Percentiles rank a stretch among this genome's conserved stretches.
These are phyloP conservation scores for Melanerpes aurifrons DNA, from an alignment of 2,113 vertebrate species.

Conservation along the genomic window DNA sequence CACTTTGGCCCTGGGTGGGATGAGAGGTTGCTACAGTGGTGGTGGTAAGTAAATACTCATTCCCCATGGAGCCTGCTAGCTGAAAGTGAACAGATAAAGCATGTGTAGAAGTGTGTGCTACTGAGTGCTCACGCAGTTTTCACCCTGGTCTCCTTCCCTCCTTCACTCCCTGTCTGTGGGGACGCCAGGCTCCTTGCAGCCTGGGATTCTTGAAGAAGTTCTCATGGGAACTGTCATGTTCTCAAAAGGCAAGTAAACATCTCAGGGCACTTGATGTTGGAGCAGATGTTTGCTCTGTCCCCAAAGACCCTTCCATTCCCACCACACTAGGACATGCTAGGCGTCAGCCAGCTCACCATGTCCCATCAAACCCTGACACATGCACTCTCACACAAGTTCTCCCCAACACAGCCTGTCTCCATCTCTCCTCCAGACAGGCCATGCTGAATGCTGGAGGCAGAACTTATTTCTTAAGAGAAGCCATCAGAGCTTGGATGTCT, in stretches of 20 bases:
- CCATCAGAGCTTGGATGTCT: background rate
- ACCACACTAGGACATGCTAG: background rate
- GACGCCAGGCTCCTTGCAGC: background rate
- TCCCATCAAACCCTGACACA: fast-evolving
- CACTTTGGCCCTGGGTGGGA: background rate
- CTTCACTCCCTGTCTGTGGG: background rate
- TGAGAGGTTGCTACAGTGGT: background rate
- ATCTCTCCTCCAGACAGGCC: background rate
- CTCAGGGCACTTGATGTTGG: background rate
- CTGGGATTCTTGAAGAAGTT: conserved; percentile 19
- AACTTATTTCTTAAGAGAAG: background rate
- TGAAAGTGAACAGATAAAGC: background rate
- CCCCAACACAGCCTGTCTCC: background rate
- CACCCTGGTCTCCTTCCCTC: background rate
- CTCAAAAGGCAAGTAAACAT: conserved; percentile 42
- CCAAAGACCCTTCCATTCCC: conserved; percentile 1
- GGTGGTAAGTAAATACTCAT: background rate
- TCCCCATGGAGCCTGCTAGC: background rate
- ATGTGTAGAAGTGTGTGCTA: fast-evolving
- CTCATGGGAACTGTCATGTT: conserved; percentile 13
- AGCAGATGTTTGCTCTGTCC: background rate
- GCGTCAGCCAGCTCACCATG: fast-evolving
- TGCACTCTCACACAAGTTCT: background rate
- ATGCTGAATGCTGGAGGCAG: background rate
- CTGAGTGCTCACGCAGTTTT: background rate